A percentile compares a stretch with the other conserved stretches of the same genome.
These are phyloP conservation scores for Trididemnum miniatum DNA, from an alignment of 23 tunicate species.

Conservation along the genomic window DNA sequence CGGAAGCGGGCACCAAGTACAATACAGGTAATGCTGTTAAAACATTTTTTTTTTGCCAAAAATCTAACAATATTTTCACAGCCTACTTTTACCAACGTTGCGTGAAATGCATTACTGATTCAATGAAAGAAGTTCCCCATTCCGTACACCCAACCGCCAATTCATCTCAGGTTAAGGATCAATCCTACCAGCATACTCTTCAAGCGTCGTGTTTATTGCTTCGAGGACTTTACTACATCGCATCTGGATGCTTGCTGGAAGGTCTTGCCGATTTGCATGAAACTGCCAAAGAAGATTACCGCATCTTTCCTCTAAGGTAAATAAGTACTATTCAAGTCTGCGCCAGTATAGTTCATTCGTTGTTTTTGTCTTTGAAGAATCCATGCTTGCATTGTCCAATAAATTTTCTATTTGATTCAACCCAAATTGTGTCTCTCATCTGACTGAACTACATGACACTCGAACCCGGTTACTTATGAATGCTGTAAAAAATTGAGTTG, in stretches of 20 bases:
- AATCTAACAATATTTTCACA: neutral
- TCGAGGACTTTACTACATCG: slow-evolving; percentile 57
- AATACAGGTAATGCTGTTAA: too few species aligned
- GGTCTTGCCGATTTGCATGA: slow-evolving; percentile 73
- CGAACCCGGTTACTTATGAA: too few species aligned
- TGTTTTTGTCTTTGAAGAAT: too few species aligned
- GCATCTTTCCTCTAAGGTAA: slow-evolving; percentile 48
- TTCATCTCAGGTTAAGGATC: too few species aligned
- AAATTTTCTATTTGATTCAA: too few species aligned
- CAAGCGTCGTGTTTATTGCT: slow-evolving; percentile 57
- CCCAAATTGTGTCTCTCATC: too few species aligned
- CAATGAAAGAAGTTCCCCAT: neutral
- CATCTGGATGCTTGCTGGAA: slow-evolving; percentile 13
- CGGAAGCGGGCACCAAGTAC: slow-evolving; percentile 67
- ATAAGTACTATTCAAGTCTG: too few species aligned
- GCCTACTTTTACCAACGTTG: slow-evolving; percentile 73
- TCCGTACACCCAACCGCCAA: neutral
- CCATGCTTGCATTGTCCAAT: too few species aligned
- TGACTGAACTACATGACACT: too few species aligned
- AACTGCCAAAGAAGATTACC: slow-evolving; percentile 72
- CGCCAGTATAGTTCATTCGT: too few species aligned
- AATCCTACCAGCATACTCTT: neutral
- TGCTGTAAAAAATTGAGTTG: too few species aligned
- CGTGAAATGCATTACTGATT: slow-evolving; percentile 22
- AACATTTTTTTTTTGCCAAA: too few species aligned